Evolutionary conservation across 92 coral and sea anemone species (phyloP).

Genomic region (Palythoa caribaeorum): DNA sequence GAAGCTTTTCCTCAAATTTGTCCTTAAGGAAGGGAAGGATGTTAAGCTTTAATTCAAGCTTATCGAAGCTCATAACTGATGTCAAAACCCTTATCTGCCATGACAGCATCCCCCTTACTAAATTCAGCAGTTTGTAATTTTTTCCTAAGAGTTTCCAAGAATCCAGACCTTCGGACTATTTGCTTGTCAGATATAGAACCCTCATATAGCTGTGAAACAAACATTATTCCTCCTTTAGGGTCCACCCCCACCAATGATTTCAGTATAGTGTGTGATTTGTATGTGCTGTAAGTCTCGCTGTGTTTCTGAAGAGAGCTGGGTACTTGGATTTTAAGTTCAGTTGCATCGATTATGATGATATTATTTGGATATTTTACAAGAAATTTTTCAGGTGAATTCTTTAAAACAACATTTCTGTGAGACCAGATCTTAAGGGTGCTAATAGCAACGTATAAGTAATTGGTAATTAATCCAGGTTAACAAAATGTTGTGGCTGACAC

Average conservation of each 20-base stretch:
- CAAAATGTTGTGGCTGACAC: constrained; percentile 52
- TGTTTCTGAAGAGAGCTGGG: constrained; percentile 77
- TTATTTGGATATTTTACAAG: constrained; percentile 61
- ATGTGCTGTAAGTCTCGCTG: constrained; percentile 67
- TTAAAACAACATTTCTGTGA: constrained; percentile 63
- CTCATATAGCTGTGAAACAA: constrained; percentile 61
- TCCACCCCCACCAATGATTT: constrained; percentile 65
- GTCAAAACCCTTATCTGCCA: constrained; percentile 11
- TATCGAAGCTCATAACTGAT: constrained; percentile 3
- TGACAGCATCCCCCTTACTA: constrained; percentile 44
- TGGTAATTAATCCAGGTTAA: constrained; percentile 68
- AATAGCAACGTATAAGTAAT: constrained; percentile 45
- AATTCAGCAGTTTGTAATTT: constrained; percentile 3
- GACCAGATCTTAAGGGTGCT: constrained; percentile 74
- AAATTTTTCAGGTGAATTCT: constrained; percentile 61
- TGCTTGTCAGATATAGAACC: constrained; percentile 69
- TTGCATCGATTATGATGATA: constrained; percentile 72
- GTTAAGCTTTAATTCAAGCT: constrained; percentile 11
- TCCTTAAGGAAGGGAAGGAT: neutral
- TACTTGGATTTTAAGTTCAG: constrained; percentile 73
- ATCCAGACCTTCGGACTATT: constrained; percentile 55
- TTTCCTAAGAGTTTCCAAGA: constrained; percentile 44
- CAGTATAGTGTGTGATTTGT: constrained; percentile 66
- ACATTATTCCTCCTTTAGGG: constrained; percentile 56
- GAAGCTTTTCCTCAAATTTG: neutral